Percentiles rank a stretch among this genome's conserved stretches.
Conservation (phyloP, 1,140 invertebrate species). For the Aradophagus sp. region DNA sequence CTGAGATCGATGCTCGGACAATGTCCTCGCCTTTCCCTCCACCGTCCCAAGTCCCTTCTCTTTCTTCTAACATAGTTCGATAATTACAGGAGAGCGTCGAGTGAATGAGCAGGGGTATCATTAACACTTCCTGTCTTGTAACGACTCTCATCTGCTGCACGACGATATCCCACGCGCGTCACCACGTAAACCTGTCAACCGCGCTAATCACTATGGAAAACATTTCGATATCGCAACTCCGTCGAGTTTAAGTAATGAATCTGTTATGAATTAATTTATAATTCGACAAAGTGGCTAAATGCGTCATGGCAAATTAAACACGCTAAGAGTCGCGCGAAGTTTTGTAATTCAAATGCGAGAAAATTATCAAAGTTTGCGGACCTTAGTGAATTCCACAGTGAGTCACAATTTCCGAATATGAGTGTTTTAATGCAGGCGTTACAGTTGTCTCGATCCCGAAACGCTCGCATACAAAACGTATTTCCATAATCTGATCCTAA, state of each 20-base stretch:
- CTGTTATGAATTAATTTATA: too few species aligned
- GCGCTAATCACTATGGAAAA: constrained; percentile 60
- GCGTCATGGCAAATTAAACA: too few species aligned
- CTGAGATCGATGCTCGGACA: constrained; percentile 56
- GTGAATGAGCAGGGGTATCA: constrained; percentile 74
- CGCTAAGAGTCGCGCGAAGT: too few species aligned
- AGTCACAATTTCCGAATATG: constrained; percentile 37
- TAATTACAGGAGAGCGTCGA: constrained; percentile 73
- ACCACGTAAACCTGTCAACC: constrained; percentile 69
- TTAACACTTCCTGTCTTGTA: constrained; percentile 74
- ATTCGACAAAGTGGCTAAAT: too few species aligned
- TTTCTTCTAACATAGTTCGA: constrained; percentile 50
- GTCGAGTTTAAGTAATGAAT: too few species aligned
- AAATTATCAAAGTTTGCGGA: too few species aligned
- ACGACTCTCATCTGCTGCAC: constrained; percentile 71
- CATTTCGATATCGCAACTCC: constrained; percentile 16
- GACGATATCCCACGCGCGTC: constrained; percentile 66
- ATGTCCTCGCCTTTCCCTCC: constrained; percentile 55
- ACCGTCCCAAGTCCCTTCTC: constrained; percentile 40
- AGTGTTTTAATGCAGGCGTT: constrained; percentile 34
- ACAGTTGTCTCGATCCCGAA: constrained; percentile 36
- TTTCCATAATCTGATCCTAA: constrained; percentile 54
- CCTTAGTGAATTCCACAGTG: constrained; percentile 10
- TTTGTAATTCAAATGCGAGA: too few species aligned
- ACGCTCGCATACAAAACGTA: constrained; percentile 33